Percentiles rank a stretch among this genome's conserved stretches.
These are phyloP conservation scores for Fissipunctia ypsillon DNA, from an alignment of 2,888 invertebrate genomes.

Conservation along the genomic window DNA sequence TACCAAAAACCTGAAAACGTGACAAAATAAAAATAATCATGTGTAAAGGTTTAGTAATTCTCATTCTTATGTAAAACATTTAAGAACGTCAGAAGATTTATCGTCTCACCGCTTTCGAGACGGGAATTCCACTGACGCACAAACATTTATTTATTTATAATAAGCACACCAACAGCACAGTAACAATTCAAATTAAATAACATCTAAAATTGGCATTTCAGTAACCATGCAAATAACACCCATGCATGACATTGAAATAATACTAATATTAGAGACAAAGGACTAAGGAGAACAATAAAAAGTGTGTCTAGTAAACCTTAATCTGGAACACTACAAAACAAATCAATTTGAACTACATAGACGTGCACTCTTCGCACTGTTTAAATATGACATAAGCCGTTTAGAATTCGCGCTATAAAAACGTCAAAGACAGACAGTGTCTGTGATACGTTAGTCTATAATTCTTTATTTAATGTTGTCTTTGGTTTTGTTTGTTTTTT, in stretches of 20 bases:
- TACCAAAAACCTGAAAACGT: neutral
- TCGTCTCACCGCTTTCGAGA: slow-evolving; percentile 2
- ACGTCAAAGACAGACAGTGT: slow-evolving; percentile 36
- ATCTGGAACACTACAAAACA: no score
- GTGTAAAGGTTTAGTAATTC: neutral
- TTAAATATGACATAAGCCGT: slow-evolving; percentile 33
- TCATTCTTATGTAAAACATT: neutral
- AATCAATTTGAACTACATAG: no score
- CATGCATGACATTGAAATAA: no score
- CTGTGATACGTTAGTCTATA: slow-evolving; percentile 24
- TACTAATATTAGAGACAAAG: no score
- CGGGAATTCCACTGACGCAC: slow-evolving; percentile 32
- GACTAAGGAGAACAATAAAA: no score
- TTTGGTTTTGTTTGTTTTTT: slow-evolving; percentile 20
- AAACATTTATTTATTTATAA: no score
- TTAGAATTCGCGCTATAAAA: slow-evolving; percentile 46
- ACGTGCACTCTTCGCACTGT: no score
- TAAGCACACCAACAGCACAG: no score
- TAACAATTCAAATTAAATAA: no score
- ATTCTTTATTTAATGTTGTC: slow-evolving; percentile 29
- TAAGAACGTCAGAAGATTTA: slow-evolving; percentile 8
- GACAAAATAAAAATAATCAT: neutral
- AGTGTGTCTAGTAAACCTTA: no score
- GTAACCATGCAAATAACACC: no score
- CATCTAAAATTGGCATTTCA: no score